Base-by-base conservation (phyloP, 2,797 vertebrate species). In the Phataginus tricuspis region DNA sequence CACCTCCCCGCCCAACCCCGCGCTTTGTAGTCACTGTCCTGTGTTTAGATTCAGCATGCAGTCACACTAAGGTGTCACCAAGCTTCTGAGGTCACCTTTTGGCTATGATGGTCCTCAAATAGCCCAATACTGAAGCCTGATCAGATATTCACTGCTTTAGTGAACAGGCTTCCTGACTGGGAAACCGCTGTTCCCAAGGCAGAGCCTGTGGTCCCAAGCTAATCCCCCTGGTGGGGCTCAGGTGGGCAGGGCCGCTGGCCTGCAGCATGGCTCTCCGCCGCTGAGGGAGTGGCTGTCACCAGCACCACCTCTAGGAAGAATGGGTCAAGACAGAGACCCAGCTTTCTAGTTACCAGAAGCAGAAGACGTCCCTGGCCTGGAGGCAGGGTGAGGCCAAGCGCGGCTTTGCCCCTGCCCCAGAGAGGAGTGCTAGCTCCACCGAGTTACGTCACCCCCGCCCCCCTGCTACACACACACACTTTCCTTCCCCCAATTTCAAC, bases 1-100 rank as follows among this genome's bases (percentile, higher is more conserved):
- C 15, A 18, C 16, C 8, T 29, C 16, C 9, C 57, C 25, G 0
- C 18, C 45, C n/a, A 16, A 16, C 15, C 61, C 0, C 0, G 49
- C n/a, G 1, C 77, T 57, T 68, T 68, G 75, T 14, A 5, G 29
- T 34, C 27, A 7, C 55, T 21, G 29, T 42, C 59, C 61, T 21
- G 19, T 6, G 64, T 49, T 34, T 3, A 37, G 53, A 10, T 1
- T 68, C 25, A 3, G 34, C 25, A 0, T 27, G 27, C 42, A 27
- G 39, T 21, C 39, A 82, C 4, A 15, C 49, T 2, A 5, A 55
- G 63, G 13, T 7, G 29, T 13, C 66, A 37, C 14, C 21, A 15
- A 14, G 69, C 51, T 68, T 69, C 86, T 18, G 31, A 27, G 42
- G 39, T 71, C 42, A 25, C 68, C 69, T 25, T 59, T 51, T 6